Conservation (phyloP, 2,113 vertebrate species). For the Globicephala melas region DNA sequence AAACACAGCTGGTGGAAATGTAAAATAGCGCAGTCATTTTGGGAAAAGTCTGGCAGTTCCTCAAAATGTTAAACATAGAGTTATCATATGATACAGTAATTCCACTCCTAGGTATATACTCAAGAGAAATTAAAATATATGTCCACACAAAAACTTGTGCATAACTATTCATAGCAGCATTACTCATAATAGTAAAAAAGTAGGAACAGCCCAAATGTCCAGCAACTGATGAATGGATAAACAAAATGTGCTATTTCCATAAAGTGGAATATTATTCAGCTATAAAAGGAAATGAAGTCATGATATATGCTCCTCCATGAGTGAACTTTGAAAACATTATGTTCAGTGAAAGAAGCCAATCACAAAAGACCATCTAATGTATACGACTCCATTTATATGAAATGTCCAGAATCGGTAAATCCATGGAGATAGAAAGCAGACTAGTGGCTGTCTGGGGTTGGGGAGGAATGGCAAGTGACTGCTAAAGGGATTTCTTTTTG, state of each 20-base stretch:
- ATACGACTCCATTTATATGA: not conserved
- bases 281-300: not conserved
- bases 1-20: not conserved
- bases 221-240: not conserved
- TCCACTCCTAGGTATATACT: not conserved
- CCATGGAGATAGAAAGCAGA: not conserved
- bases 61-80: not conserved
- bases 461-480: not conserved
- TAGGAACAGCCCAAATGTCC: not conserved
- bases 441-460: not conserved
- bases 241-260: not conserved
- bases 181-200: not conserved
- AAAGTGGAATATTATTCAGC: not conserved
- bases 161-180: not conserved
- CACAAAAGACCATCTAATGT: not conserved
- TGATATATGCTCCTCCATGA: not conserved
- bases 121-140: not conserved
- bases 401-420: not conserved
- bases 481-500: not conserved
- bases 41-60: not conserved
- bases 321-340: not conserved
- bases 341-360: not conserved
- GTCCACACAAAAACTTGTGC: not conserved
- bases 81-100: not conserved
- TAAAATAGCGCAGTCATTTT: not conserved